phyloP scores from a whole-genome alignment of 1,140 invertebrate species.

The Drosophila nasuta region DNA sequence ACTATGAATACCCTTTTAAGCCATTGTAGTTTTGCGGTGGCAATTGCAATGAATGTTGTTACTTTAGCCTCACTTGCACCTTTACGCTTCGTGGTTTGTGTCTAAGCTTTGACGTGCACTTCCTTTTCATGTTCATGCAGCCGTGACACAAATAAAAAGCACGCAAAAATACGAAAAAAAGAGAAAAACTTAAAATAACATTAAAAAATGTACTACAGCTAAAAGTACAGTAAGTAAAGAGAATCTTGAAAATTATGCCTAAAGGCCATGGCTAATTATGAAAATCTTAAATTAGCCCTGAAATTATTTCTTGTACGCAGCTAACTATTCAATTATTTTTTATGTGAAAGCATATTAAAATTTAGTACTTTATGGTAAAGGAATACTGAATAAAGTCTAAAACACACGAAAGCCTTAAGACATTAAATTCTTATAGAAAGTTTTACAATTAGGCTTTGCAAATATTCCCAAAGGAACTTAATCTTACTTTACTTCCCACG shows the following conservation, averaged over 20 bases:
- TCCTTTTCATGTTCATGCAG: conserved; percentile 80
- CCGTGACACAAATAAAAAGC: conserved; percentile 68
- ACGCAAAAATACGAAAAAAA: conserved; percentile 38
- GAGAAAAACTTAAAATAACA: conserved; percentile 9
- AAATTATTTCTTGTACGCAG: not conserved
- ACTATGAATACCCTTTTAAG: conserved; percentile 51
- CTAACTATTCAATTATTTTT: not conserved
- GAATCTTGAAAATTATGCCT: conserved; percentile 7
- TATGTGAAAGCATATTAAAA: not conserved
- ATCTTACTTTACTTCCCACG: not conserved
- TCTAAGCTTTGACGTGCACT: conserved; percentile 84
- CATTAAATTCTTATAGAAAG: no score
- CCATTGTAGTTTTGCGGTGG: conserved; percentile 62
- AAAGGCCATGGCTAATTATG: conserved; percentile 14
- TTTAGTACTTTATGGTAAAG: no score
- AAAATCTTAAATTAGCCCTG: conserved; percentile 9
- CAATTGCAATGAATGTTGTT: conserved; percentile 82
- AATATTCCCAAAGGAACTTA: not conserved
- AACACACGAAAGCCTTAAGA: no score
- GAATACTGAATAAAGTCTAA: not conserved
- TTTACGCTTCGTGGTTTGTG: conserved; percentile 82
- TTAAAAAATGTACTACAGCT: conserved; percentile 3
- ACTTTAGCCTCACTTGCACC: conserved; percentile 80
- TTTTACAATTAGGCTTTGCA: no score
- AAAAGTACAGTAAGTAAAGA: not conserved